A percentile compares a stretch with the other conserved stretches of the same genome.
Evolutionary conservation across 2,797 vertebrate species (phyloP).

Genomic region (Falco columbarius): DNA sequence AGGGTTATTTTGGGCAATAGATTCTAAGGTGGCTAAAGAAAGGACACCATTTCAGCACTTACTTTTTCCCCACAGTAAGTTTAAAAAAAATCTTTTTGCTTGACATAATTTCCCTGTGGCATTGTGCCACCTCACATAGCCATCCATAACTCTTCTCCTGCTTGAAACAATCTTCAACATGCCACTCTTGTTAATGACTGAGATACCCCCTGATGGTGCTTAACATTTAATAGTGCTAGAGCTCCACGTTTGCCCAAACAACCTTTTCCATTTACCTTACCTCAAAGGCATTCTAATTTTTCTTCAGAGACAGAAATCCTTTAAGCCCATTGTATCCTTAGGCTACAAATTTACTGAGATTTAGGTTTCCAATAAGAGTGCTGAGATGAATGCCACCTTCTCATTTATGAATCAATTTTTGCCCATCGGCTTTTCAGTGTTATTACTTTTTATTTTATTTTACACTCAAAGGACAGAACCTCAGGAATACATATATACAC

Average conservation of each 20-base stretch:
- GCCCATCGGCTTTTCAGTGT: slow-evolving; percentile 87
- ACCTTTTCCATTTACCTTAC: slow-evolving; percentile 95
- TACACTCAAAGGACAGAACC: slow-evolving; percentile 69
- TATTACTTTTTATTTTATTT: slow-evolving; percentile 87
- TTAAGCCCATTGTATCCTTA: slow-evolving; percentile 96
- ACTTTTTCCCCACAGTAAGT: slow-evolving; percentile 56
- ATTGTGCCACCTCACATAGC: slow-evolving; percentile 71
- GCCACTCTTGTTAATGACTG: slow-evolving; percentile 88
- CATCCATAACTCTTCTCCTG: slow-evolving; percentile 81
- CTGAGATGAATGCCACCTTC: slow-evolving; percentile 92
- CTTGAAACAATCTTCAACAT: slow-evolving; percentile 82
- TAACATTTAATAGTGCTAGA: slow-evolving; percentile 91
- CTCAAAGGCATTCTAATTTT: slow-evolving; percentile 95
- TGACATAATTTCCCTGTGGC: slow-evolving; percentile 80
- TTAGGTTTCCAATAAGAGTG: slow-evolving; percentile 95
- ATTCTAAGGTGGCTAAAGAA: background rate
- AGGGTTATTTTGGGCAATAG: background rate
- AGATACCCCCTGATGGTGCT: slow-evolving; percentile 91
- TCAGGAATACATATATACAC: slow-evolving; percentile 39
- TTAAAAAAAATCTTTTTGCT: slow-evolving; percentile 72
- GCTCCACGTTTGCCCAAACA: slow-evolving; percentile 88
- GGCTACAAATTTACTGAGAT: slow-evolving; percentile 98
- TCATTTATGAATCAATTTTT: slow-evolving; percentile 97
- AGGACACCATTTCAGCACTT: slow-evolving; percentile 5
- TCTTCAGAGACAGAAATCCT: slow-evolving; percentile 99